These are phyloP conservation scores for Ianthella basta DNA, from an alignment of 37 sponge, comb jelly and placozoan species.

Conservation along the genomic window DNA sequence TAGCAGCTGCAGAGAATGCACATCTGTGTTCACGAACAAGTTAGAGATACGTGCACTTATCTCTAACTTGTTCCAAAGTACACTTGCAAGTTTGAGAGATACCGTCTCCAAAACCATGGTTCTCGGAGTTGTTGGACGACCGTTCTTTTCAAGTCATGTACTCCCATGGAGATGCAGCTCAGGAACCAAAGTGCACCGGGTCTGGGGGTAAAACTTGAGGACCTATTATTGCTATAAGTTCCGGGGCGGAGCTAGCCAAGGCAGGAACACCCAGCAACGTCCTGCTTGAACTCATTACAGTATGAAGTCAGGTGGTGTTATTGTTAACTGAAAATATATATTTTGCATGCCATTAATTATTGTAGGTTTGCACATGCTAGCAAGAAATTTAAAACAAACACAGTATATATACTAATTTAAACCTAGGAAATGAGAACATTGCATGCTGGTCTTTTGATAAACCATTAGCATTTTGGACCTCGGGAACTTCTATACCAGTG, in stretches of 20 bases:
- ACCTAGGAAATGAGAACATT: too few species aligned
- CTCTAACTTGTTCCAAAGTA: neutral
- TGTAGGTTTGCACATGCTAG: neutral
- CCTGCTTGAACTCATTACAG: too few species aligned
- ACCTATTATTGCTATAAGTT: neutral
- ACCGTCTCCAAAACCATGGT: constrained; percentile 2
- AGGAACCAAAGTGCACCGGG: neutral
- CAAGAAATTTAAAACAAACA: neutral
- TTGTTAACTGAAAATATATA: too few species aligned
- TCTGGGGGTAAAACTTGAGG: neutral
- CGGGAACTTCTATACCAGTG: neutral
- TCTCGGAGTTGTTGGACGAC: neutral
- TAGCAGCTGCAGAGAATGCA: too few species aligned
- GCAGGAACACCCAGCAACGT: neutral
- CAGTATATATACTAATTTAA: neutral
- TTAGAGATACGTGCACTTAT: too few species aligned
- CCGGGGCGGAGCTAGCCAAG: constrained; percentile 19
- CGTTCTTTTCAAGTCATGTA: neutral
- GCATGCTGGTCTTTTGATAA: too few species aligned
- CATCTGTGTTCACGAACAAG: too few species aligned
- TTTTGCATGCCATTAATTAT: too few species aligned
- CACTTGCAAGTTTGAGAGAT: neutral
- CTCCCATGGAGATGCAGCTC: neutral
- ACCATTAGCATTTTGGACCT: neutral
- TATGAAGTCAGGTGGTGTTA: too few species aligned